Conservation (phyloP, 92 coral and sea anemone genomes). For the Porites cylindrica region DNA sequence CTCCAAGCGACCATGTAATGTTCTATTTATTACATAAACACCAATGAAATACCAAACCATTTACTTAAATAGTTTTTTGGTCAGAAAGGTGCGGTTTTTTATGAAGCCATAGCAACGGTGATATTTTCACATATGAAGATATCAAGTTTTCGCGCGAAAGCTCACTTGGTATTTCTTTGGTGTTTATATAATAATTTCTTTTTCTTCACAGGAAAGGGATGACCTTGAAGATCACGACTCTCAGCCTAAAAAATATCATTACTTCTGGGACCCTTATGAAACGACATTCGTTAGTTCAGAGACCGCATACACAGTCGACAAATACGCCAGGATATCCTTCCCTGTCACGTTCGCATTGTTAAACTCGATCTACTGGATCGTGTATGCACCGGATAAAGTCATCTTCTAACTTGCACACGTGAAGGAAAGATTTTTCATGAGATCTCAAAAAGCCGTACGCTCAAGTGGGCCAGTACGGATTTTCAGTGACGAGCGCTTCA, state of each 20-base stretch:
- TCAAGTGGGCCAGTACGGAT: too few species aligned
- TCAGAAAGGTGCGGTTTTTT: too few species aligned
- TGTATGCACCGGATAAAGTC: conserved; percentile 90
- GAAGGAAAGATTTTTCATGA: background rate
- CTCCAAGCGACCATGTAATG: too few species aligned
- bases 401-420: conserved; percentile 55
- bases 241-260: conserved; percentile 50
- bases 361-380: conserved; percentile 88
- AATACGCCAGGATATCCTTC: conserved; percentile 82
- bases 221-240: conserved; percentile 17
- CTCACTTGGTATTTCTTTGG: too few species aligned
- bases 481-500: too few species aligned
- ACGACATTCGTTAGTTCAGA: conserved; percentile 67
- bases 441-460: background rate
- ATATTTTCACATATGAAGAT: too few species aligned
- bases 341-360: conserved; percentile 84
- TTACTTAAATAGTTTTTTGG: too few species aligned
- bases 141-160: too few species aligned
- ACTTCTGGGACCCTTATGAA: conserved; percentile 85
- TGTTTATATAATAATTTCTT: too few species aligned
- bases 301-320: conserved; percentile 78
- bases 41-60: too few species aligned
- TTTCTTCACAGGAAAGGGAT: conserved; percentile 23
- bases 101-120: too few species aligned
- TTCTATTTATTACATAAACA: too few species aligned